A percentile compares a stretch with the other conserved stretches of the same genome.
These are phyloP conservation scores for Indri indri DNA, from an alignment of 2,113 vertebrate genomes.

Conservation along the genomic window DNA sequence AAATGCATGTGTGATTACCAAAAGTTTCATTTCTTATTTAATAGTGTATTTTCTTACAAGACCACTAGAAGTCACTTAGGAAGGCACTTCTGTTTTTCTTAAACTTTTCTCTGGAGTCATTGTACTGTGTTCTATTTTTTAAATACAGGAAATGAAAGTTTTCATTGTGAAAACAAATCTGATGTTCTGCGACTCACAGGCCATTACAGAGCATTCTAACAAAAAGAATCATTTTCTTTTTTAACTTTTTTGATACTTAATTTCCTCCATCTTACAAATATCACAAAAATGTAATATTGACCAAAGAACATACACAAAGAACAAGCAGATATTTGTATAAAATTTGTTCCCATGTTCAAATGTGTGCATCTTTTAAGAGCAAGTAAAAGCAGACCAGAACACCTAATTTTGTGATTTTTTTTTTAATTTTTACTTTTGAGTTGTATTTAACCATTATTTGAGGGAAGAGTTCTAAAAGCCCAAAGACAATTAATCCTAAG, in stretches of 20 bases:
- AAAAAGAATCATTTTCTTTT: slow-evolving; percentile 54
- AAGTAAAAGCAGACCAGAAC: not conserved
- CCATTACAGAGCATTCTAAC: slow-evolving; percentile 70
- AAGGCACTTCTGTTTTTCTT: slow-evolving; percentile 19
- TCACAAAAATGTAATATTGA: not conserved
- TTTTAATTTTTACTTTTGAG: slow-evolving; percentile 6
- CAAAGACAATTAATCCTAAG: not conserved
- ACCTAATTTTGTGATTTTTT: not conserved
- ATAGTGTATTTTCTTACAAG: slow-evolving; percentile 66
- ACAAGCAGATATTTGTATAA: slow-evolving; percentile 39
- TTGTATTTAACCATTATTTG: not conserved
- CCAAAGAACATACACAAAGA: not conserved
- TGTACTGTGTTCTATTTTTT: slow-evolving; percentile 74
- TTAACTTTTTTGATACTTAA: slow-evolving; percentile 61
- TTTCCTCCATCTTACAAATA: slow-evolving; percentile 1
- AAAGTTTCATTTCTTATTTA: slow-evolving; percentile 64
- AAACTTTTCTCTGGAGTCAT: slow-evolving; percentile 63
- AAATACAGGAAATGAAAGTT: slow-evolving; percentile 63
- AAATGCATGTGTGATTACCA: slow-evolving; percentile 60
- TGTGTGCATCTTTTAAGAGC: not conserved
- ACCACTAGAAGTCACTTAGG: slow-evolving; percentile 56
- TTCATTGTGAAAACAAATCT: slow-evolving; percentile 77
- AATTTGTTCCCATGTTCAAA: not conserved
- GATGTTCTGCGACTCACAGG: slow-evolving; percentile 69
- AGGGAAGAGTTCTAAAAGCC: not conserved